These are phyloP conservation scores for Myripristis jacobus DNA, from an alignment of 2,797 vertebrate genomes.

Conservation along the genomic window DNA sequence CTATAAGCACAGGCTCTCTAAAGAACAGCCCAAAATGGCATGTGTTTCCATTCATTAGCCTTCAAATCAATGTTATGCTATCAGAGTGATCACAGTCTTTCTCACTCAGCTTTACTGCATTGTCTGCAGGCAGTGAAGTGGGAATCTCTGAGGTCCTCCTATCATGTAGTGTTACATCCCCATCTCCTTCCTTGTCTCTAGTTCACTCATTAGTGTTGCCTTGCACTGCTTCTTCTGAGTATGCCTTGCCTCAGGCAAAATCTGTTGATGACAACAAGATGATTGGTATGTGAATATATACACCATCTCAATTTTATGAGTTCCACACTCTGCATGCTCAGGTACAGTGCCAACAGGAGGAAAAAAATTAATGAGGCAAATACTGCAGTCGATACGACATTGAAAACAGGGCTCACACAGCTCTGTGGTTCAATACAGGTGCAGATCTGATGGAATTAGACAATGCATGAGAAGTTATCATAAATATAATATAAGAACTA, in stretches of 20 bases:
- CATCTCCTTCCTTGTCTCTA: slow-evolving; percentile 35
- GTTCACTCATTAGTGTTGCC: slow-evolving; percentile 56
- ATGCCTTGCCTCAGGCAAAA: slow-evolving; percentile 42
- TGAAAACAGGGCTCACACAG: slow-evolving; percentile 45
- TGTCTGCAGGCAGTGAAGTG: slow-evolving; percentile 15
- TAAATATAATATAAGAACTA: too few species aligned
- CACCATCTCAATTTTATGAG: slow-evolving; percentile 49
- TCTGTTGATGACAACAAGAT: slow-evolving; percentile 44
- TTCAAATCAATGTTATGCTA: slow-evolving; percentile 34
- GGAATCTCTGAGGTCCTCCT: slow-evolving; percentile 6
- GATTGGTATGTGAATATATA: slow-evolving; percentile 41
- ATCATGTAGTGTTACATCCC: slow-evolving; percentile 19
- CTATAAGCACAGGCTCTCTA: slow-evolving; percentile 41
- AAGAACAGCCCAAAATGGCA: slow-evolving; percentile 49
- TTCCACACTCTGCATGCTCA: slow-evolving; percentile 37
- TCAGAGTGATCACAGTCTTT: slow-evolving; percentile 6
- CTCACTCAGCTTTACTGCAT: slow-evolving; percentile 4
- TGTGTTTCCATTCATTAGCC: slow-evolving; percentile 54
- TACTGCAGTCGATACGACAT: slow-evolving; percentile 39
- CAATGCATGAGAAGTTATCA: too few species aligned
- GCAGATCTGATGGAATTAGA: too few species aligned
- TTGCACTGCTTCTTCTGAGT: slow-evolving; percentile 28
- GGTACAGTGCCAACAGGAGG: slow-evolving; percentile 53
- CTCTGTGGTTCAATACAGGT: slow-evolving; percentile 8
- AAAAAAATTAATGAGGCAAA: slow-evolving; percentile 54